Evolutionary conservation across 2,113 vertebrate genomes (phyloP).

Genomic region (Rhodinocichla rosea): DNA sequence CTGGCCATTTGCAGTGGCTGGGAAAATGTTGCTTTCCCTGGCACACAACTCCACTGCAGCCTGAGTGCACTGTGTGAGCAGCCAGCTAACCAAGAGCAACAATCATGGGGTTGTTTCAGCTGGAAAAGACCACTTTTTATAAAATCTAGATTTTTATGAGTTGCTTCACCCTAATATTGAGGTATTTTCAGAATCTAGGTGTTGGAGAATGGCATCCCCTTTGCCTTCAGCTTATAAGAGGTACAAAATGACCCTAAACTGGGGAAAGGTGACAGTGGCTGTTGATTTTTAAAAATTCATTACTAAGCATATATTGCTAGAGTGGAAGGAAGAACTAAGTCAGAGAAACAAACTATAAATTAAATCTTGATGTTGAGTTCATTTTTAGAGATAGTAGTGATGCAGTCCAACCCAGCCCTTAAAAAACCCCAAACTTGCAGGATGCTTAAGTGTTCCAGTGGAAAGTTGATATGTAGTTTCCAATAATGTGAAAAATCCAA

Average conservation of each 20-base stretch:
- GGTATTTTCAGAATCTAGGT: background rate
- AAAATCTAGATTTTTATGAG: background rate
- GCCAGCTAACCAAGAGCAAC: background rate
- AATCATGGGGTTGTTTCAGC: fast-evolving
- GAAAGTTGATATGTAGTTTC: background rate
- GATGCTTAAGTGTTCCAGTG: background rate
- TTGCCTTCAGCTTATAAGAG: background rate
- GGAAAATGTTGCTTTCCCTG: background rate
- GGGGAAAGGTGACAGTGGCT: background rate
- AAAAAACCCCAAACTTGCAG: background rate
- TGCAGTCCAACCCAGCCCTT: background rate
- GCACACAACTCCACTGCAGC: background rate
- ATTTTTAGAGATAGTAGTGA: background rate
- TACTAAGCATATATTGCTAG: background rate
- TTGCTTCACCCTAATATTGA: background rate
- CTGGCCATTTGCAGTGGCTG: background rate
- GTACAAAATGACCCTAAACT: background rate
- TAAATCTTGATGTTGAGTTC: background rate
- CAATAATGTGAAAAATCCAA: background rate
- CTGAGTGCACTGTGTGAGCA: background rate
- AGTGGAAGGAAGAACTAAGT: background rate
- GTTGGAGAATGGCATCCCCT: background rate
- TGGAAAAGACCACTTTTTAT: background rate
- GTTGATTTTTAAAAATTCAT: background rate
- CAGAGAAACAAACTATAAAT: background rate